These are phyloP conservation scores for Orycteropus afer DNA, from an alignment of 2,113 vertebrate species.

Conservation along the genomic window DNA sequence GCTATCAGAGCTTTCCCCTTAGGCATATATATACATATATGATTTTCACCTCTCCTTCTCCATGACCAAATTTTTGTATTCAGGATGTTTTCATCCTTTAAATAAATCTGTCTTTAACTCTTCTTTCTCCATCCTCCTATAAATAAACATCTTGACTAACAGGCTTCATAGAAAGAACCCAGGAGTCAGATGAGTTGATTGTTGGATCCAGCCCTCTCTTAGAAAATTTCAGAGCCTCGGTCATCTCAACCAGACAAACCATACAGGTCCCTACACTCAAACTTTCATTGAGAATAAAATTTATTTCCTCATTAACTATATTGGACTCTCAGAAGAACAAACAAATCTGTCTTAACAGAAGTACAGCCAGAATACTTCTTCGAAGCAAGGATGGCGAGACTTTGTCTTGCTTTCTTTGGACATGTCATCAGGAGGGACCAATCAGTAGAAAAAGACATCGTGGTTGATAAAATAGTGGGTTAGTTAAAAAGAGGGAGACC, in stretches of 20 bases:
- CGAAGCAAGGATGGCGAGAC: too few relatives aligned
- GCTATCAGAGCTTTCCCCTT: not conserved
- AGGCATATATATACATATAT: not conserved
- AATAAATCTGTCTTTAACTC: not conserved
- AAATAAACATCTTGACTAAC: not conserved
- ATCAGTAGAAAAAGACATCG: too few relatives aligned
- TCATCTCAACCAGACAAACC: not conserved
- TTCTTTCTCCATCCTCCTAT: not conserved
- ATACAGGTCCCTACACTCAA: not conserved
- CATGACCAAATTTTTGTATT: not conserved
- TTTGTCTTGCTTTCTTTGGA: too few relatives aligned
- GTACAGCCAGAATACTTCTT: too few relatives aligned
- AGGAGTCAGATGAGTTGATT: too few relatives aligned
- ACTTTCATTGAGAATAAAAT: not conserved
- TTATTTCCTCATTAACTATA: too few relatives aligned
- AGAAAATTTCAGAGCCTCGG: not conserved
- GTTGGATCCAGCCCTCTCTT: not conserved
- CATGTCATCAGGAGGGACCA: too few relatives aligned
- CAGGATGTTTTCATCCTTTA: conserved; percentile 6
- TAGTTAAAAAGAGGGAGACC: too few relatives aligned
- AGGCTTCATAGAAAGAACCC: not conserved
- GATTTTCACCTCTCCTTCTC: not conserved
- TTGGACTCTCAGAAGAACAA: too few relatives aligned
- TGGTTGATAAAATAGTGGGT: too few relatives aligned
- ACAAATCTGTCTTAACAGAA: too few relatives aligned